phyloP scores from a whole-genome alignment of 2,113 vertebrate species.

The Clinocottus analis region DNA sequence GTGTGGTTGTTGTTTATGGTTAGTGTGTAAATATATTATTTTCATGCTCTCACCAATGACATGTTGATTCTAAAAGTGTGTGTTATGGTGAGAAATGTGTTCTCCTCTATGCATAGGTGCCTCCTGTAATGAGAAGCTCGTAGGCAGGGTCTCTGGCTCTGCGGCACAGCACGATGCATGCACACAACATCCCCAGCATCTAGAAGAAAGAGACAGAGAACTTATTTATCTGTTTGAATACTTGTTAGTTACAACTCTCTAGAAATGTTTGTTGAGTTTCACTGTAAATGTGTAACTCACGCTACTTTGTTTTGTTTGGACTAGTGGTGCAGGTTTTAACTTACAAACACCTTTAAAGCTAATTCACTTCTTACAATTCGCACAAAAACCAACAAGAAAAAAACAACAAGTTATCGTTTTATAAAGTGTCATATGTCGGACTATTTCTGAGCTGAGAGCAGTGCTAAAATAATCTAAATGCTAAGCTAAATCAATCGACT shows the following conservation, averaged over 20 bases:
- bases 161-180: conserved; percentile 91
- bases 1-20: conserved; percentile 47
- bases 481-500: neutral
- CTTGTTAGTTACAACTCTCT: neutral
- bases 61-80: conserved; percentile 57
- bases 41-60: conserved; percentile 76
- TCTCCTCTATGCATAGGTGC: conserved; percentile 87
- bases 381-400: neutral
- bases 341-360: neutral
- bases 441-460: neutral
- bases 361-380: neutral
- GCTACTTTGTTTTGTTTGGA: neutral
- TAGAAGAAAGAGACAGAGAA: conserved; percentile 55
- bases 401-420: neutral
- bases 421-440: neutral
- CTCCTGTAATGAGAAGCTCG: conserved; percentile 91
- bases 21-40: conserved; percentile 40
- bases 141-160: conserved; percentile 93
- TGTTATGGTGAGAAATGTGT: conserved; percentile 13
- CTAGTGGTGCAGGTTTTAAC: neutral
- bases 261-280: neutral
- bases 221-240: neutral
- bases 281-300: neutral
- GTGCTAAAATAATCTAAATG: neutral
- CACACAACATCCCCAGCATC: conserved; percentile 96